Evolutionary conservation across 64 coral and sea anemone species (phyloP), one percentile per base, ranked within the genome.

Genomic region (Pachyseris speciosa): DNA sequence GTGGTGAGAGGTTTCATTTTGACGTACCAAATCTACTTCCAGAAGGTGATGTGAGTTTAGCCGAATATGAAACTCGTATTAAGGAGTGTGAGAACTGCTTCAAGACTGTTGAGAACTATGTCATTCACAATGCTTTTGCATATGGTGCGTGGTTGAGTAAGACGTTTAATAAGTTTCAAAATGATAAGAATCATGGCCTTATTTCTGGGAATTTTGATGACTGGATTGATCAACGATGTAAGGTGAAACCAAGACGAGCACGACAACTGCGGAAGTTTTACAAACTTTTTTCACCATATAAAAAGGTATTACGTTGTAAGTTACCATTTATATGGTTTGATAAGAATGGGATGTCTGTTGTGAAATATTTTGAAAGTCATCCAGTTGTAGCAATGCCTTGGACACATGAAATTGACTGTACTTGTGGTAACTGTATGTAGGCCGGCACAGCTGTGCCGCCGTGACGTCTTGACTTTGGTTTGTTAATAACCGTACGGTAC

Each of bases 271-370:
- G n/a, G n/a, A n/a, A n/a, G n/a, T n/a, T n/a, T n/a, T n/a, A n/a
- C n/a, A n/a, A n/a, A n/a, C n/a, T n/a, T n/a, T n/a, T n/a, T n/a
- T n/a, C n/a, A n/a, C n/a, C n/a, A n/a, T n/a, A n/a, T n/a, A n/a
- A n/a, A n/a, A n/a, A n/a, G n/a, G n/a, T n/a, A 9, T 89, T 89
- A 31, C 19, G 36, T 16, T 65, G 86, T 65, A 89, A 89, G 58
- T 67, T 89, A 41, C 71, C 86, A 67, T 78, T 89, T 66, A 34
- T 67, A 63, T 89, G 71, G 70, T 89, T 89, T 78, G 86, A 49
- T 15, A 75, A 78, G 71, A 89, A 89, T 89, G 86, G 86, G 0
- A 0, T 0, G 10, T 1, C 52, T n/a, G n/a, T n/a, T n/a, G n/a
- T n/a, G n/a, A n/a, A n/a, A n/a, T n/a, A n/a, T n/a, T n/a, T n/a